Percentiles rank a stretch among this genome's conserved stretches.
phyloP scores from a whole-genome alignment of 2,888 invertebrate genomes.

The Dolomedes plantarius region DNA sequence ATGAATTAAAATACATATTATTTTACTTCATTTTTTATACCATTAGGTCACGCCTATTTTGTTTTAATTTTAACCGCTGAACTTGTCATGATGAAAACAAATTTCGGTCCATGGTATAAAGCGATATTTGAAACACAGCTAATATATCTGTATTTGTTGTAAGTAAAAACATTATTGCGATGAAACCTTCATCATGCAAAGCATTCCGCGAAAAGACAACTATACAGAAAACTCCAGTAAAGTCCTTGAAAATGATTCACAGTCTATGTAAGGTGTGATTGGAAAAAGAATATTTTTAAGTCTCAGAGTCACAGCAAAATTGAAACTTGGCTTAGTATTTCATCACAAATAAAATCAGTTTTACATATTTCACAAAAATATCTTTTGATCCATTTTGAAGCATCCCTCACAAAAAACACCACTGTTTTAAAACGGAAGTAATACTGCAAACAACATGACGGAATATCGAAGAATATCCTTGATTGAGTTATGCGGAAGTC shows the following conservation, averaged over 20 bases:
- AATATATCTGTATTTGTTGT: no score
- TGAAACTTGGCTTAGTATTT: background rate
- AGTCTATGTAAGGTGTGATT: background rate
- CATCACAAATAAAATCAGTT: background rate
- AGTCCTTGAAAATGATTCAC: background rate
- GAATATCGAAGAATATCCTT: conserved; percentile 37
- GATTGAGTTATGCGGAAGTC: conserved; percentile 32
- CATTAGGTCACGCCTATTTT: no score
- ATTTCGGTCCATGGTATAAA: no score
- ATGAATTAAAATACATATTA: no score
- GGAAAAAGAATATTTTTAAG: background rate
- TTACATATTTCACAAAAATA: background rate
- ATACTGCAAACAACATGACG: conserved; percentile 60
- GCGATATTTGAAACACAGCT: no score
- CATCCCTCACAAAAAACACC: background rate
- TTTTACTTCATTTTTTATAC: no score
- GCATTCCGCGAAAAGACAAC: background rate
- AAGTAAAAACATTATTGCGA: no score
- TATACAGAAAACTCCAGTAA: background rate
- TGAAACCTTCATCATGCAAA: background rate
- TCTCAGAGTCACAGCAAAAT: background rate
- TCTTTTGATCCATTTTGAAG: background rate
- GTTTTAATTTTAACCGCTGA: no score
- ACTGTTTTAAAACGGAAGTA: conserved; percentile 10
- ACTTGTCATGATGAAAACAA: no score